Percentiles rank a stretch among this genome's conserved stretches.
Conservation (phyloP, 2,888 invertebrate genomes). For the Pyrocoelia pectoralis region DNA sequence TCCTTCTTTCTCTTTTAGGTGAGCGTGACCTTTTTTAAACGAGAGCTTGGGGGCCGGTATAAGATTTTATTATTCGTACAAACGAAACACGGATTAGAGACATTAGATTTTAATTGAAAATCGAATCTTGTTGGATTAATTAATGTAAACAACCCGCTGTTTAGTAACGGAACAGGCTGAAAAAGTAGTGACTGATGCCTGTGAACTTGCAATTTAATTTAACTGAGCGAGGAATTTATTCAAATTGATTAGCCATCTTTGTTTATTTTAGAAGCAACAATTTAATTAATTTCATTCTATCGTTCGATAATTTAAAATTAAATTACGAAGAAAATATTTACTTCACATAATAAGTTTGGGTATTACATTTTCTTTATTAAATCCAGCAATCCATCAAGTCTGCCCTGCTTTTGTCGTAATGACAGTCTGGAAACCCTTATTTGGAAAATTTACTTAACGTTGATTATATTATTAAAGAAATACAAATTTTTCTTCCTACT, state of each 20-base stretch:
- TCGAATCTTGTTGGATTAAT: conserved; percentile 26
- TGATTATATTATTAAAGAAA: conserved; percentile 2
- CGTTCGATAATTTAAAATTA: not conserved
- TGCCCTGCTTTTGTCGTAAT: not conserved
- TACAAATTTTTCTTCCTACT: not conserved
- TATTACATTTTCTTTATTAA: not conserved
- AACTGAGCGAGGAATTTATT: conserved; percentile 22
- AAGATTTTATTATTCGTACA: not conserved
- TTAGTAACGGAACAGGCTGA: conserved; percentile 17
- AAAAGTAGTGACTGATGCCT: conserved; percentile 27
- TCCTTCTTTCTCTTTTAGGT: not conserved
- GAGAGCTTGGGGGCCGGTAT: not conserved
- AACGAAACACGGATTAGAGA: conserved; percentile 4
- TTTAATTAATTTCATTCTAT: conserved; percentile 32
- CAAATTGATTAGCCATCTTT: conserved; percentile 31
- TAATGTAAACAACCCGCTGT: conserved; percentile 29
- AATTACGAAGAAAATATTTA: not conserved
- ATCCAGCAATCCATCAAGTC: not conserved
- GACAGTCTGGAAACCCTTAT: conserved; percentile 2
- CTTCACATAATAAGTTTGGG: not conserved
- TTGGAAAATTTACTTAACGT: not conserved
- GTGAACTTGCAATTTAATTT: conserved; percentile 30
- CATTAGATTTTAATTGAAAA: conserved; percentile 25
- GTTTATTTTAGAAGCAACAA: conserved; percentile 30
- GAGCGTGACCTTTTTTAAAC: not conserved